Base-by-base conservation (phyloP, 2,113 vertebrate genomes). In the Xenopus tropicalis region DNA sequence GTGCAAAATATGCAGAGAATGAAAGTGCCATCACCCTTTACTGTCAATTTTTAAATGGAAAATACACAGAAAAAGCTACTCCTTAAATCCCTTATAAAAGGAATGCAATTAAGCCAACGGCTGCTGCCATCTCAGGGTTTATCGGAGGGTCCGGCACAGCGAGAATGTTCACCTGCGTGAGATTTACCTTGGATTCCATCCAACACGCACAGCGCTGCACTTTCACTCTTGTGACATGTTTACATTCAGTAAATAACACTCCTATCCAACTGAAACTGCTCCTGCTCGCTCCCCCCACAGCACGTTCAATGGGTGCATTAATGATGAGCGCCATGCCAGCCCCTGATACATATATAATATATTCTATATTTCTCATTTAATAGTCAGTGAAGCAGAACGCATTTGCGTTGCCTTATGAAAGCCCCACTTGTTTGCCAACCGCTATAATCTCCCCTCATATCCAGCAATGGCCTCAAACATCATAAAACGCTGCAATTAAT, bases 401-500 rank as follows among this genome's bases (percentile, higher is more conserved):
- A 11, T 54, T 24, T 42, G 13, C 46, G 11, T 22, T n/a, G 20
- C 48, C 11, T 57, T 13, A 25, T 72, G 51, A 72, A 72, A 58
- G 57, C 56, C 24, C 19, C 12, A 8, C 22, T 59, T 51, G 56
- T 66, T 67, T 29, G 43, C 37, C 19, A 22, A 51, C 65, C 22
- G 52, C 59, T 61, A 59, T 44, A 7, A 59, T 57, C 17, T 17
- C 25, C 54, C 3, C 6, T 44, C 14, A 22, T 66, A 42, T 17
- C 57, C 16, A 21, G 37, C 64, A 14, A 65, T 58, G 21, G 58
- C 16, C 51, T 44, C 1, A n/a, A 16, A 21, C 20, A 64, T 12
- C 54, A 48, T 54, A 68, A 74, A 74, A 61, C 23, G 23, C 56
- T 20, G 56, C 54, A 67, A 74, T 66, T 67, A 67, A 6, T 43